Conservation (phyloP, 2,888 invertebrate species). For the Spodoptera exigua region DNA sequence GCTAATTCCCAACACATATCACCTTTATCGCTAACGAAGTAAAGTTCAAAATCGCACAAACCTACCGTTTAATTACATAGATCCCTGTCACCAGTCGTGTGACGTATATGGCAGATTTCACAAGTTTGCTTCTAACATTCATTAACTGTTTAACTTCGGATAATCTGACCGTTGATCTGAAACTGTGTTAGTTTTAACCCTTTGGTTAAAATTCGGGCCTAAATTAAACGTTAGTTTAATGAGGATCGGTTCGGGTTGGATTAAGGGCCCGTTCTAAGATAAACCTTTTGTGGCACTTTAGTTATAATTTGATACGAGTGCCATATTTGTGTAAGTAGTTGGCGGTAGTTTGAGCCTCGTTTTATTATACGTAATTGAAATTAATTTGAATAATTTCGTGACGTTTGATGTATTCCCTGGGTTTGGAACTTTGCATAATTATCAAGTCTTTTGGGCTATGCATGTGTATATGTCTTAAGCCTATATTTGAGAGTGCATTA, state of each 20-base stretch:
- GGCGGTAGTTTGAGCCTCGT: slow-evolving; percentile 4
- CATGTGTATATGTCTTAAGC: too few relatives aligned
- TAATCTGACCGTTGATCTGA: slow-evolving; percentile 49
- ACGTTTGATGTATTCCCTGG: too few relatives aligned
- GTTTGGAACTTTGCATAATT: too few relatives aligned
- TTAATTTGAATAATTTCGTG: too few relatives aligned
- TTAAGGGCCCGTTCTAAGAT: slow-evolving; percentile 24
- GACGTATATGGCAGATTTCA: slow-evolving; percentile 45
- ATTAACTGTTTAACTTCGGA: slow-evolving; percentile 53
- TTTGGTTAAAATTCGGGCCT: slow-evolving; percentile 37
- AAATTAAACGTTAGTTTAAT: slow-evolving; percentile 50
- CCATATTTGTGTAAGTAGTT: slow-evolving; percentile 15
- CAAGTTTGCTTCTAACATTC: slow-evolving; percentile 45
- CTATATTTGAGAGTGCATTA: too few relatives aligned
- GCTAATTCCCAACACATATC: slow-evolving; percentile 19
- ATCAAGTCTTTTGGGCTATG: too few relatives aligned
- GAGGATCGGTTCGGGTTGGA: slow-evolving; percentile 41
- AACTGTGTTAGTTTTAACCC: slow-evolving; percentile 53
- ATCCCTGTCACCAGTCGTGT: slow-evolving; percentile 27
- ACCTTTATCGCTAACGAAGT: not conserved
- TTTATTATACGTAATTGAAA: slow-evolving; percentile 1
- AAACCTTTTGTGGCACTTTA: slow-evolving; percentile 31
- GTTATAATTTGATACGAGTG: slow-evolving; percentile 17
- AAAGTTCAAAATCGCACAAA: slow-evolving; percentile 12
- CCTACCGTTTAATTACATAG: slow-evolving; percentile 28